Base-by-base conservation (phyloP, 1,140 invertebrate genomes). In the Drosophila littoralis region DNA sequence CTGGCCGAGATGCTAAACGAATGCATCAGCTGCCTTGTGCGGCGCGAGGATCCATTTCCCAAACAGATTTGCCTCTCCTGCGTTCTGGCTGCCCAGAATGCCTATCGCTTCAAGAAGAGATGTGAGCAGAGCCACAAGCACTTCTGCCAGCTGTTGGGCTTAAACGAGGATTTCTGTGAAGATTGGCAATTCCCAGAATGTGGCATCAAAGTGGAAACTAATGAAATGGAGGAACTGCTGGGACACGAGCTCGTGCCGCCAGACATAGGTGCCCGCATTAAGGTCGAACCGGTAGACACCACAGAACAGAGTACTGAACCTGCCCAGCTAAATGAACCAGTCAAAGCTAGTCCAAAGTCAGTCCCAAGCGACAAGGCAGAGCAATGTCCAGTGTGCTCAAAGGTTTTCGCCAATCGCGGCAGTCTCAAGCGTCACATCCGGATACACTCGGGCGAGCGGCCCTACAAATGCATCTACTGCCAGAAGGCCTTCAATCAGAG, bases 1-100 rank as follows among this genome's bases (percentile, higher is more conserved):
- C 40, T 52, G 7, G 58, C 58, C 10, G 58, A 69, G 0, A 69
- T 69, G 67, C 48, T 69, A 0, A 61, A 35, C 38, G 66, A 69
- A 36, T 69, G 57, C 40, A 50, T 61, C 9, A 46, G 52, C 38
- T 51, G 46, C 1, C 9, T 43, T 3, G 15, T 61, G 4, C 38
- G 15, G 1, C 32, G 9, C 9, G 48, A 69, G 32, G 66, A 69
- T 54, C 40, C 48, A n/a, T 63, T 71, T 8, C 51, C 68, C 7
- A 55, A 64, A 5, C 10, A 35, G 10, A 64, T 64, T 6, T 71
- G 68, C 12, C 3, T 32, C 8, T 22, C 13, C 7, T 64, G 51
- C 12, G 28, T 55, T 7, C 9, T 55, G 22, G 35, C 9, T 3
- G 33, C 35, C 1, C 50, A 50, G 38, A 67, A 43, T 9, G 68